Conservation (phyloP, 2,888 invertebrate genomes). For the Aleiodes alternator region DNA sequence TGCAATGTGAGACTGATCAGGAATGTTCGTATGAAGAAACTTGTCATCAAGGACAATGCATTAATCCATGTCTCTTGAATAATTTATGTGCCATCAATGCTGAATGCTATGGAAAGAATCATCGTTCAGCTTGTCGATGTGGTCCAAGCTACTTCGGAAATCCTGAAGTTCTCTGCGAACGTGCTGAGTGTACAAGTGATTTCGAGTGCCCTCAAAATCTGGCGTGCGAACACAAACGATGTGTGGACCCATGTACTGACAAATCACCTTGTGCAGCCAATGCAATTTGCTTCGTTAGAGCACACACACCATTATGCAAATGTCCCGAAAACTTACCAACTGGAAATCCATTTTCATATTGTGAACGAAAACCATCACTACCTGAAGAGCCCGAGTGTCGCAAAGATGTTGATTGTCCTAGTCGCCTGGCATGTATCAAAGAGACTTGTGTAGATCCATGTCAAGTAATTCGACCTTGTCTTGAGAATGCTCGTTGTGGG, state of each 20-base stretch:
- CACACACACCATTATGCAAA: constrained; percentile 88
- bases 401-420: constrained; percentile 88
- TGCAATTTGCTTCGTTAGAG: constrained; percentile 87
- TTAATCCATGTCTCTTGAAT: constrained; percentile 86
- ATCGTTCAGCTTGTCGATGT: constrained; percentile 88
- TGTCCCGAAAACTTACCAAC: constrained; percentile 88
- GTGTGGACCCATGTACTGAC: constrained; percentile 86
- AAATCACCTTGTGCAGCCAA: constrained; percentile 87
- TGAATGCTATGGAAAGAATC: constrained; percentile 88
- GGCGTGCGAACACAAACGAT: constrained; percentile 84
- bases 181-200: constrained; percentile 87
- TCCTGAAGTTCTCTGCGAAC: constrained; percentile 86
- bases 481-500: constrained; percentile 84
- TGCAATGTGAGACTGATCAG: constrained; percentile 88
- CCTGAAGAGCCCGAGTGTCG: constrained; percentile 82
- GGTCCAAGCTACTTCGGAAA: constrained; percentile 86
- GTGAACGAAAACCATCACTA: constrained; percentile 78
- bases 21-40: constrained; percentile 89
- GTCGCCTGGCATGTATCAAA: constrained; percentile 87
- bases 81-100: constrained; percentile 91
- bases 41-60: constrained; percentile 89
- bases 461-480: constrained; percentile 85
- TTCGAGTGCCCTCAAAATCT: constrained; percentile 87
- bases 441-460: constrained; percentile 89
- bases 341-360: constrained; percentile 88